These are phyloP conservation scores for Cryptophagus acutangulus DNA, from an alignment of 2,888 invertebrate genomes.

Conservation along the genomic window DNA sequence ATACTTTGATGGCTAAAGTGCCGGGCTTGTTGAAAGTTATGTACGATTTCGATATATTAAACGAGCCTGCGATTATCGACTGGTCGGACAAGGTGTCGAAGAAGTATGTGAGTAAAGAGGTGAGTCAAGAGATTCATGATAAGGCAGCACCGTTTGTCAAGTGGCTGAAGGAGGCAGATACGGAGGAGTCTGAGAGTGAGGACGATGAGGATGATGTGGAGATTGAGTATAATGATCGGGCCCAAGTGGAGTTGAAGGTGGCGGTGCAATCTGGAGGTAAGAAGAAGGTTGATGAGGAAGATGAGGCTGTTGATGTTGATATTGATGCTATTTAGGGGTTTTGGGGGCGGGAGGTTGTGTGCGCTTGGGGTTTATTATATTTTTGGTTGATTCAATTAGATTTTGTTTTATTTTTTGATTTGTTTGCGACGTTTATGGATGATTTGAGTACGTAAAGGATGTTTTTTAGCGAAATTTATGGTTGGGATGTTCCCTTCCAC, in stretches of 20 bases:
- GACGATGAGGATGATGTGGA: constrained; percentile 64
- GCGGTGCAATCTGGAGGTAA: constrained; percentile 37
- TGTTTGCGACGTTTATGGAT: no score
- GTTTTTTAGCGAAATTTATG: no score
- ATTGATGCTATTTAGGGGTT: constrained; percentile 86
- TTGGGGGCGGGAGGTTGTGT: no score
- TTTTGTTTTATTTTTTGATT: no score
- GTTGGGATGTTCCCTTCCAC: no score
- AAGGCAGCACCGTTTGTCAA: constrained; percentile 91
- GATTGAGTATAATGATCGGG: constrained; percentile 89
- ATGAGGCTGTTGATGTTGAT: constrained; percentile 79
- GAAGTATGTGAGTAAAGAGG: constrained; percentile 50
- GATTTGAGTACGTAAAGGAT: no score
- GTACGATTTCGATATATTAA: constrained; percentile 92
- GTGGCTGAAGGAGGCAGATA: constrained; percentile 97
- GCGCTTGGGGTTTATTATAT: no score
- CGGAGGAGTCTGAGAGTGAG: constrained; percentile 77
- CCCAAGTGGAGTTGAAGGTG: constrained; percentile 60
- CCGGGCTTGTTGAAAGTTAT: constrained; percentile 59
- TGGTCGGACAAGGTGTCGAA: constrained; percentile 83
- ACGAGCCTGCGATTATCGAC: constrained; percentile 89
- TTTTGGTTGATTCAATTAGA: no score
- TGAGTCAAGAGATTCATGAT: constrained; percentile 85
- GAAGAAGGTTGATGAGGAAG: constrained; percentile 58
- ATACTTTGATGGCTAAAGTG: constrained; percentile 79